phyloP scores from a whole-genome alignment of 2,888 invertebrate species.

The Tromatobia lineatoria region DNA sequence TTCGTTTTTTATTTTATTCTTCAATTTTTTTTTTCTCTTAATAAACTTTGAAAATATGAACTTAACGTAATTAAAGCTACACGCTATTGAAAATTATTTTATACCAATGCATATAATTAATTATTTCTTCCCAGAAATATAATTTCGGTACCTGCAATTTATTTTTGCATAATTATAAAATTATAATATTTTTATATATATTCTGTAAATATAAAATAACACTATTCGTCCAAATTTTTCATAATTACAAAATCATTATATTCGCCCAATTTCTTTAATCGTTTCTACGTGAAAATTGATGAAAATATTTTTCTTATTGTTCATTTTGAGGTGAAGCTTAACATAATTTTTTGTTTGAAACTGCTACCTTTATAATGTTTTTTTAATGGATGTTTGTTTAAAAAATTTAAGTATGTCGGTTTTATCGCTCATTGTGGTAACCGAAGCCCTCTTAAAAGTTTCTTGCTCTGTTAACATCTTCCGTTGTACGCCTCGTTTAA shows the following conservation, averaged over 20 bases:
- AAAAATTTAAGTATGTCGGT: background rate
- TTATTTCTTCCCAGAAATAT: background rate
- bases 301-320: no score
- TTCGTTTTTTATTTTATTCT: background rate
- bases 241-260: no score
- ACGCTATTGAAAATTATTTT: background rate
- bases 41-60: conserved; percentile 4
- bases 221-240: no score
- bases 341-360: no score
- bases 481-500: conserved; percentile 14
- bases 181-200: no score
- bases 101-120: background rate
- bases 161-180: background rate
- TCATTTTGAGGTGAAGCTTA: no score
- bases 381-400: no score
- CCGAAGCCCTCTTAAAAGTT: background rate
- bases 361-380: no score
- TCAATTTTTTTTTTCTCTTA: background rate
- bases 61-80: background rate
- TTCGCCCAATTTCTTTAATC: no score
- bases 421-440: background rate
- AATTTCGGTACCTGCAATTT: background rate
- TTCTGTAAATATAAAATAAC: no score
- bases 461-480: conserved; percentile 1
- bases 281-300: no score